Conservation (phyloP, 2,797 vertebrate genomes). For the Gila robusta region DNA sequence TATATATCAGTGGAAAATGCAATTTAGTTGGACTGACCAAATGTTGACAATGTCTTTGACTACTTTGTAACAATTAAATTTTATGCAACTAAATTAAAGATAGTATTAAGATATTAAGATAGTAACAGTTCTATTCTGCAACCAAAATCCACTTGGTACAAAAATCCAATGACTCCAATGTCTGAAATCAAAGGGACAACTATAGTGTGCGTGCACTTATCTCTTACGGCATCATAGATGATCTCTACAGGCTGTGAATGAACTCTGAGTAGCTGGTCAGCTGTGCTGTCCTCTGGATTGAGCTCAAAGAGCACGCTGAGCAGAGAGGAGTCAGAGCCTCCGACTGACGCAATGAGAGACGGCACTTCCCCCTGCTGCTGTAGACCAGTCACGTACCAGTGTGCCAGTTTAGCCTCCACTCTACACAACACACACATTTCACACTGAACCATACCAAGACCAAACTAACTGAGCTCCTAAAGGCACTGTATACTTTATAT, state of each 20-base stretch:
- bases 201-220: not conserved
- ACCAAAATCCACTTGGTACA: not conserved
- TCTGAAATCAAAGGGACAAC: not conserved
- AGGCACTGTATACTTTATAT: not conserved
- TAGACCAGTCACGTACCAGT: slow-evolving; percentile 93
- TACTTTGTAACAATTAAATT: not conserved
- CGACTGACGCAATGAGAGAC: slow-evolving; percentile 90
- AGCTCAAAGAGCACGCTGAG: slow-evolving; percentile 87
- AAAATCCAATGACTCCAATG: not conserved
- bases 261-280: slow-evolving; percentile 88
- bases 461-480: not conserved
- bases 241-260: slow-evolving; percentile 94
- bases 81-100: not conserved
- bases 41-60: not conserved
- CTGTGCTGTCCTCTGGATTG: slow-evolving; percentile 84
- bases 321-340: slow-evolving; percentile 85
- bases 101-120: not conserved
- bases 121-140: not conserved
- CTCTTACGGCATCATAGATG: slow-evolving; percentile 87
- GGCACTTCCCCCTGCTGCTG: slow-evolving; percentile 84
- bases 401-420: slow-evolving; percentile 88
- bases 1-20: not conserved
- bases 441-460: not conserved
- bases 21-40: not conserved
- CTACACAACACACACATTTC: slow-evolving; percentile 70